Percentiles rank a stretch among this genome's conserved stretches.
Evolutionary conservation across 2,888 invertebrate genomes (phyloP).

Genomic region (Agonopterix subpropinquella): DNA sequence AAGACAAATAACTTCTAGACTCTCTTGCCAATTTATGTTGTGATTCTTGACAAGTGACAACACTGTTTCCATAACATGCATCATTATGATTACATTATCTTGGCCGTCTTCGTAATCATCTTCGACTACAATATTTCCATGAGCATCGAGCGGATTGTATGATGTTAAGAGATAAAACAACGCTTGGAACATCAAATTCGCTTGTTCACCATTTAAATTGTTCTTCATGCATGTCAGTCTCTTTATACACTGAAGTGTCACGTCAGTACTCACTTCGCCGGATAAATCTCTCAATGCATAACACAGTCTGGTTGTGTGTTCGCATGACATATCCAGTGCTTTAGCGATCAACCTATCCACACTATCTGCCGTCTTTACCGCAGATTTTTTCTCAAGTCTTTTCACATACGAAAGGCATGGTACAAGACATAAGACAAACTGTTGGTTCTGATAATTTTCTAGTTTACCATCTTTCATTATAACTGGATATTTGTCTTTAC

Average conservation of each 20-base stretch:
- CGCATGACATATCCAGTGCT: constrained; percentile 77
- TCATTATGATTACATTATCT: constrained; percentile 68
- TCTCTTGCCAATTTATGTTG: constrained; percentile 86
- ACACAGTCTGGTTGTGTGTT: constrained; percentile 77
- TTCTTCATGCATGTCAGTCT: constrained; percentile 75
- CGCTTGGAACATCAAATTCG: constrained; percentile 78
- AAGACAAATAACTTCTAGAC: constrained; percentile 83
- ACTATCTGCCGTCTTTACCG: constrained; percentile 50
- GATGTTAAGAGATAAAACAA: constrained; percentile 77
- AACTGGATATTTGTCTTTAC: constrained; percentile 30
- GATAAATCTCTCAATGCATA: constrained; percentile 76
- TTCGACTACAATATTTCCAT: constrained; percentile 18
- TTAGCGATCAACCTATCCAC: constrained; percentile 77
- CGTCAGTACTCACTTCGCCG: constrained; percentile 47
- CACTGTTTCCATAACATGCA: constrained; percentile 80
- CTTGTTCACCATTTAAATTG: constrained; percentile 76
- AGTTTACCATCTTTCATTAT: constrained; percentile 16
- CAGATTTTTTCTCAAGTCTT: constrained; percentile 16
- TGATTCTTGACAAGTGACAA: constrained; percentile 80
- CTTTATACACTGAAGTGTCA: constrained; percentile 72
- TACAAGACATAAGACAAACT: constrained; percentile 77
- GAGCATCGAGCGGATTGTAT: constrained; percentile 47
- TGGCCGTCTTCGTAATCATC: neutral
- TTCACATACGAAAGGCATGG: constrained; percentile 72
- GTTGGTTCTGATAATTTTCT: constrained; percentile 71